Evolutionary conservation across 2,797 vertebrate species (phyloP).

Genomic region (Sandelia bainsii): DNA sequence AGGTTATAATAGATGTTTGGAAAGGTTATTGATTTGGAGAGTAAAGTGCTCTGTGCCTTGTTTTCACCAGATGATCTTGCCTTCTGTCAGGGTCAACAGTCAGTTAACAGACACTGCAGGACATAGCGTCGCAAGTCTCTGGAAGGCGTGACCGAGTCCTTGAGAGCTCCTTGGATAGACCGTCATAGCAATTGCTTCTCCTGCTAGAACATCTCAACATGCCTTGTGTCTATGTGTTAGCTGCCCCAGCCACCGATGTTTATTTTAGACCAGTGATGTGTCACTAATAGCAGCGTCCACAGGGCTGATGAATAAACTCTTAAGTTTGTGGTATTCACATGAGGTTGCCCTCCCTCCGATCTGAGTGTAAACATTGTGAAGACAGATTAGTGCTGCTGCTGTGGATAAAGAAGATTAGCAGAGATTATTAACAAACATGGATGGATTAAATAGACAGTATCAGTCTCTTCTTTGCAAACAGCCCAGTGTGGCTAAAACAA

Average conservation of each 20-base stretch:
- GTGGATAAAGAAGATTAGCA: slow-evolving; percentile 80
- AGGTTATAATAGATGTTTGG: slow-evolving; percentile 27
- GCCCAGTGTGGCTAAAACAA: slow-evolving; percentile 43
- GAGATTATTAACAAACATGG: slow-evolving; percentile 81
- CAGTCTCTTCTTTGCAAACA: slow-evolving; percentile 54
- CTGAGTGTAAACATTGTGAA: slow-evolving; percentile 71
- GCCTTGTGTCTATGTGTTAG: slow-evolving; percentile 20
- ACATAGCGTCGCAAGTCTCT: slow-evolving; percentile 38
- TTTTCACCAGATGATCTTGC: slow-evolving; percentile 60
- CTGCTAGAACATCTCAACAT: slow-evolving; percentile 47
- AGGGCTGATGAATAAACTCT: slow-evolving; percentile 61
- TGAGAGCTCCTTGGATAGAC: slow-evolving; percentile 52
- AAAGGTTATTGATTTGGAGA: slow-evolving; percentile 47
- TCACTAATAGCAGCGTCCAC: slow-evolving; percentile 61
- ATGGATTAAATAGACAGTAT: slow-evolving; percentile 76
- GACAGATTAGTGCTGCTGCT: slow-evolving; percentile 78
- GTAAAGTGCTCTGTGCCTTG: slow-evolving; percentile 19
- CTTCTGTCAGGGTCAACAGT: slow-evolving; percentile 37
- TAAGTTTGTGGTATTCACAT: slow-evolving; percentile 60
- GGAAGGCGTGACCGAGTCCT: slow-evolving; percentile 50
- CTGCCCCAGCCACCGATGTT: slow-evolving; percentile 36
- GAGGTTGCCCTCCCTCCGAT: slow-evolving; percentile 54
- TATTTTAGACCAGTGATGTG: slow-evolving; percentile 53
- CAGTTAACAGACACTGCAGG: slow-evolving; percentile 39
- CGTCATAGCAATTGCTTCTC: slow-evolving; percentile 38